Evolutionary conservation across 1,140 invertebrate genomes (phyloP).

Genomic region (Episyrphus balteatus): DNA sequence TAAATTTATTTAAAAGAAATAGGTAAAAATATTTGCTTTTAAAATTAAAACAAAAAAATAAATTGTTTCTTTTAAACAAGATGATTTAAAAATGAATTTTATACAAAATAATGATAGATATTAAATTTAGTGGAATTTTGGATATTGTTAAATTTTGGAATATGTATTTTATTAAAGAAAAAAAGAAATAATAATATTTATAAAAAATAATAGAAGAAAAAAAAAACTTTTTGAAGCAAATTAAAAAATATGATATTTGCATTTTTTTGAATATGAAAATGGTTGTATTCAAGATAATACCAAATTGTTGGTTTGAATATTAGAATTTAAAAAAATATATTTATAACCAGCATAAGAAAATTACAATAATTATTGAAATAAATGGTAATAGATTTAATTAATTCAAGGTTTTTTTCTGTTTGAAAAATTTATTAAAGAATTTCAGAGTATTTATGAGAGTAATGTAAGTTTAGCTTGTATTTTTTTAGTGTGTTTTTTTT

Average conservation of each 20-base stretch:
- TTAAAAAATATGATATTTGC: neutral
- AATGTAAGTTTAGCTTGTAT: too few species aligned
- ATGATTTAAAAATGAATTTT: neutral
- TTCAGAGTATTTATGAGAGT: too few species aligned
- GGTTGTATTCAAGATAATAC: neutral
- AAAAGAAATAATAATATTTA: neutral
- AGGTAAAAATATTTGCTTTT: too few species aligned
- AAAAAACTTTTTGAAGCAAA: neutral
- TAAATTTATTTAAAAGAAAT: too few species aligned
- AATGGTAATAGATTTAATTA: neutral
- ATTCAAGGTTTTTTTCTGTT: neutral
- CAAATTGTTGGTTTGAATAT: neutral
- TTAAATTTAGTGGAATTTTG: neutral
- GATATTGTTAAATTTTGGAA: too few species aligned
- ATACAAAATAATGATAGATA: neutral
- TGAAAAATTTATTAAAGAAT: neutral
- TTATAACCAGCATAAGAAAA: neutral
- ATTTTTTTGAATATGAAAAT: neutral
- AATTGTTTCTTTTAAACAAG: neutral
- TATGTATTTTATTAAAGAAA: neutral
- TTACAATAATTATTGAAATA: neutral
- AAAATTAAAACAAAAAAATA: neutral
- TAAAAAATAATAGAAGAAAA: neutral
- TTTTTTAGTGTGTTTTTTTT: too few species aligned
- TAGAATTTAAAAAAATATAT: neutral